These are phyloP conservation scores for Horisme vitalbata DNA, from an alignment of 2,888 invertebrate genomes.

Conservation along the genomic window DNA sequence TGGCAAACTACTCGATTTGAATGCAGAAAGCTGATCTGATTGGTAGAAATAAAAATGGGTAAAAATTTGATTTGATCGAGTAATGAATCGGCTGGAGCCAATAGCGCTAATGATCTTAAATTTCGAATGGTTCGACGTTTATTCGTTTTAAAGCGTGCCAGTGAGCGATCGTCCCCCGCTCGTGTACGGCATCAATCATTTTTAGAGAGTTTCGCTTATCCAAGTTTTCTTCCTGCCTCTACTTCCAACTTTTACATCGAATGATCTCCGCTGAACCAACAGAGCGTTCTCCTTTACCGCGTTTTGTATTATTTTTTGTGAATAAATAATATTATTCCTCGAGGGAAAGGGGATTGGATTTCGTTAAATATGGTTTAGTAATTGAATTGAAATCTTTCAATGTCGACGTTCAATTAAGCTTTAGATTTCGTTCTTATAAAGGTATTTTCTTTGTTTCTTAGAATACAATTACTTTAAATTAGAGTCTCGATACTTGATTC, in stretches of 20 bases:
- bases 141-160: slow-evolving; percentile 77
- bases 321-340: slow-evolving; percentile 82
- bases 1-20: slow-evolving; percentile 40
- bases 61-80: slow-evolving; percentile 52
- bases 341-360: slow-evolving; percentile 82
- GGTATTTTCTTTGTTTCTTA: slow-evolving; percentile 74
- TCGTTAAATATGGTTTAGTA: slow-evolving; percentile 84
- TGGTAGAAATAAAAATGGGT: slow-evolving; percentile 57
- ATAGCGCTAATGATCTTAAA: slow-evolving; percentile 78
- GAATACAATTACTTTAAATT: slow-evolving; percentile 66
- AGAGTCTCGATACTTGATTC: slow-evolving; percentile 34
- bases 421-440: slow-evolving; percentile 72
- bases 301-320: slow-evolving; percentile 82
- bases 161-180: slow-evolving; percentile 62
- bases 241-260: slow-evolving; percentile 76
- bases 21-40: slow-evolving; percentile 37
- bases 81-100: slow-evolving; percentile 65
- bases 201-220: slow-evolving; percentile 83
- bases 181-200: slow-evolving; percentile 79
- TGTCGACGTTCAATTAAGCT: slow-evolving; percentile 82
- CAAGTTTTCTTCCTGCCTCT: slow-evolving; percentile 78
- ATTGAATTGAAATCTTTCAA: slow-evolving; percentile 84
- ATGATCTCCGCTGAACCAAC: slow-evolving; percentile 81
- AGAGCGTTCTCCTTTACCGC: slow-evolving; percentile 72
- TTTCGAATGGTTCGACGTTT: slow-evolving; percentile 75